Evolutionary conservation across 2,888 invertebrate species (phyloP).

Genomic region (Drosophila algonquin): DNA sequence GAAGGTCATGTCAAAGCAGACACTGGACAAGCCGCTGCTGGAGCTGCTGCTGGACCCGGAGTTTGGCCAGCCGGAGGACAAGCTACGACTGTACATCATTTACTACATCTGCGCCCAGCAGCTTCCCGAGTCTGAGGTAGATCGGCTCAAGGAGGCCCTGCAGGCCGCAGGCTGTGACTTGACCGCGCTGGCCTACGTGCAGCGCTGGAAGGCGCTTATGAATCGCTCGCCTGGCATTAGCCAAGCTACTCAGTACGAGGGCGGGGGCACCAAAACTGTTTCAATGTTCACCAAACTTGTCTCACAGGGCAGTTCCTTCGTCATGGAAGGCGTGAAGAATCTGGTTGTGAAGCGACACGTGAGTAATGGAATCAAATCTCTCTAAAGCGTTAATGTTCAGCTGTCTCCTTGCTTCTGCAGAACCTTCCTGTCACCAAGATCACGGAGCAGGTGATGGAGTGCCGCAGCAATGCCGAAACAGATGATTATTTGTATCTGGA

Average conservation of each 20-base stretch:
- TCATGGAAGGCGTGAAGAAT: constrained; percentile 99
- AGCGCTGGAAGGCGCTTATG: constrained; percentile 90
- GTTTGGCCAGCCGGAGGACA: constrained; percentile 95
- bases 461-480: constrained; percentile 89
- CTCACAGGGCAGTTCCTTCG: constrained; percentile 98
- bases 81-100: constrained; percentile 96
- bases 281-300: constrained; percentile 99
- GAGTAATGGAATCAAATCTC: constrained; percentile 82
- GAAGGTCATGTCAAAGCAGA: constrained; percentile 96
- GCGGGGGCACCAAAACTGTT: constrained; percentile 97
- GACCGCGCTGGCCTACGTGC: constrained; percentile 93
- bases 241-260: constrained; percentile 92
- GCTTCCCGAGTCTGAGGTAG: constrained; percentile 92
- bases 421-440: constrained; percentile 97
- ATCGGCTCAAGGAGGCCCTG: constrained; percentile 92
- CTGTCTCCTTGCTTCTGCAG: constrained; percentile 84
- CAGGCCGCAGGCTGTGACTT: constrained; percentile 93
- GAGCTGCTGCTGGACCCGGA: constrained; percentile 94
- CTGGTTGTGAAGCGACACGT: constrained; percentile 98
- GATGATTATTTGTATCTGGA: constrained; percentile 97
- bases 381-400: neutral
- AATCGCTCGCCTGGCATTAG: constrained; percentile 83
- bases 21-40: constrained; percentile 92
- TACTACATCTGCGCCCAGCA: constrained; percentile 93
- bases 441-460: constrained; percentile 94